These are phyloP conservation scores for Rhyacophila brunnea DNA, from an alignment of 1,140 invertebrate species.

Conservation along the genomic window DNA sequence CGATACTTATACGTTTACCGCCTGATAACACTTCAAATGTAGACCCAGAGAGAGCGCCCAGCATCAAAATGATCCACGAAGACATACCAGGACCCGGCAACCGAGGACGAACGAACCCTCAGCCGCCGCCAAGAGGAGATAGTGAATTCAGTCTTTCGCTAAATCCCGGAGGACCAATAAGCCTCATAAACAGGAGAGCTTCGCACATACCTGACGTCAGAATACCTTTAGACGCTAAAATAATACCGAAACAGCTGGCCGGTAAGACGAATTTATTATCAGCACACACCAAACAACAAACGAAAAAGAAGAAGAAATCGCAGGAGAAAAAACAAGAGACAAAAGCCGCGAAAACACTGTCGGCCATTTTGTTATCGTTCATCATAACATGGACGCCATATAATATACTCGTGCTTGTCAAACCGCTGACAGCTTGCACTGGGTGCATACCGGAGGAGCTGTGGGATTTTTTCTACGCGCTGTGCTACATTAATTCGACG, in stretches of 20 bases:
- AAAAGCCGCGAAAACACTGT: conserved; percentile 98
- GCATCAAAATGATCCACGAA: conserved; percentile 86
- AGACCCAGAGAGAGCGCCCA: conserved; percentile 59
- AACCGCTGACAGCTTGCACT: conserved; percentile 78
- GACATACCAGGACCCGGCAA: conserved; percentile 50
- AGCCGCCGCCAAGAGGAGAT: conserved; percentile 48
- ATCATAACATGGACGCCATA: conserved; percentile 99
- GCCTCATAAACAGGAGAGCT: conserved; percentile 62
- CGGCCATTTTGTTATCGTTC: conserved; percentile 95
- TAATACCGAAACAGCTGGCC: conserved; percentile 75
- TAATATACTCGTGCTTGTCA: conserved; percentile 90
- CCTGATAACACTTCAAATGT: conserved; percentile 51
- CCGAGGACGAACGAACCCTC: conserved; percentile 36
- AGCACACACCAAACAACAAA: conserved; percentile 56
- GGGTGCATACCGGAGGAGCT: conserved; percentile 82
- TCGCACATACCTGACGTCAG: conserved; percentile 78
- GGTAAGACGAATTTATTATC: conserved; percentile 60
- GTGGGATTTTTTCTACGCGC: conserved; percentile 97
- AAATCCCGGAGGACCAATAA: conserved; percentile 42
- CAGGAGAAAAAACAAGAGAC: conserved; percentile 96
- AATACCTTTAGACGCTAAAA: conserved; percentile 80
- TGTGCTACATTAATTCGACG: conserved; percentile 99
- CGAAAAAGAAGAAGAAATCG: conserved; percentile 85
- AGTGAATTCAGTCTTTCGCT: conserved; percentile 49
- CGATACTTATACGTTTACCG: conserved; percentile 86